Evolutionary conservation across 2,113 vertebrate genomes (phyloP).

Genomic region (Sakesphorus luctuosus): DNA sequence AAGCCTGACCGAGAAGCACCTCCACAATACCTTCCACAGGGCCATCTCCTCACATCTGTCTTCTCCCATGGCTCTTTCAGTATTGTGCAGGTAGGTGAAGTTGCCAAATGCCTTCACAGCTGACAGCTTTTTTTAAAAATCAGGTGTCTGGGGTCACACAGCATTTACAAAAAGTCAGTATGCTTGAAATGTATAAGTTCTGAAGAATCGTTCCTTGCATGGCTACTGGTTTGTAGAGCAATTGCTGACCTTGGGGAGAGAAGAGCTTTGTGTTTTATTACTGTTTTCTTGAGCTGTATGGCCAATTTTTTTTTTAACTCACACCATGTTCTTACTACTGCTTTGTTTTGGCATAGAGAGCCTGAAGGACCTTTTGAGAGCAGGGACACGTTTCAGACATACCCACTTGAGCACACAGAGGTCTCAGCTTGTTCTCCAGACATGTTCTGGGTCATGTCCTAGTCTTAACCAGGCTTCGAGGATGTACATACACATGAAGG

Average conservation of each 20-base stretch:
- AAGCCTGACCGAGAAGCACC: slow-evolving; percentile 59
- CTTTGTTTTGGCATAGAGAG: not conserved
- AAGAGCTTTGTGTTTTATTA: not conserved
- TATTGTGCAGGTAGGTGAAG: slow-evolving; percentile 62
- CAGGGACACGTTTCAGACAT: not conserved
- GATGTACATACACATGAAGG: not conserved
- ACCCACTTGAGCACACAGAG: not conserved
- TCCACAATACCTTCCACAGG: slow-evolving; percentile 66
- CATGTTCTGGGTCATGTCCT: not conserved
- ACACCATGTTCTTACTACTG: not conserved
- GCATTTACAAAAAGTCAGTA: not conserved
- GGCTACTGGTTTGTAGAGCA: not conserved
- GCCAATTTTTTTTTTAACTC: not conserved
- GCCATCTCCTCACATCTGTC: slow-evolving; percentile 66
- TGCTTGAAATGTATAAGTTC: not conserved
- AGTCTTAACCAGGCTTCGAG: not conserved
- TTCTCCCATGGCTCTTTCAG: slow-evolving; percentile 64
- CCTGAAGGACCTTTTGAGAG: not conserved
- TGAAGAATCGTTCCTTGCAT: not conserved
- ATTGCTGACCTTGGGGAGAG: not conserved
- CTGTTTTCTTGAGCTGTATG: not conserved
- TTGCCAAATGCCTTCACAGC: not conserved
- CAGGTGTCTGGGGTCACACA: not conserved
- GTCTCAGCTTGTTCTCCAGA: not conserved
- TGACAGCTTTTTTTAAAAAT: not conserved